phyloP scores from a whole-genome alignment of 2,113 vertebrate genomes.

The Corythaeola cristata region DNA sequence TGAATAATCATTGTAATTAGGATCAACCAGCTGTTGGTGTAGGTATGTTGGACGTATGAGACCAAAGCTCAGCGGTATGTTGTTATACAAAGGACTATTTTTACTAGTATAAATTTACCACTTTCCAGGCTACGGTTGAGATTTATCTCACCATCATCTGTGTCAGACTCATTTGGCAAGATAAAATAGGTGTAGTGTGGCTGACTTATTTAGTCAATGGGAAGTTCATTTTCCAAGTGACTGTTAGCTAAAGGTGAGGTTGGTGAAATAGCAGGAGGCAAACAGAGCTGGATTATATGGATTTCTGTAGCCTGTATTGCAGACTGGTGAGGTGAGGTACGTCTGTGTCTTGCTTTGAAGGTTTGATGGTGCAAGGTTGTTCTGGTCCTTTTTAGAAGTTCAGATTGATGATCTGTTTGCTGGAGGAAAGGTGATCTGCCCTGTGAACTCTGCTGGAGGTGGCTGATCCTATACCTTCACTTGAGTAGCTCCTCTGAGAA shows the following conservation, averaged over 20 bases:
- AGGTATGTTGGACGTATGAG: not conserved
- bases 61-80: not conserved
- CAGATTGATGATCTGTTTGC: not conserved
- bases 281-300: not conserved
- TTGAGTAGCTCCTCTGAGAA: not conserved
- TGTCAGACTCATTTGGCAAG: conserved; percentile 23
- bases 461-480: not conserved
- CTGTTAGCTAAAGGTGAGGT: conserved; percentile 65
- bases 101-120: not conserved
- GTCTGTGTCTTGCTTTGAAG: not conserved
- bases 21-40: not conserved
- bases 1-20: not conserved
- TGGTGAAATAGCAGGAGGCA: not conserved
- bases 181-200: not conserved
- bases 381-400: not conserved
- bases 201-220: conserved; percentile 18
- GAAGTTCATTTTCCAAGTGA: not conserved
- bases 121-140: not conserved
- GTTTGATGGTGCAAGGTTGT: not conserved
- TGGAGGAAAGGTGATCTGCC: not conserved
- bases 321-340: not conserved
- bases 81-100: not conserved
- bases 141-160: not conserved
- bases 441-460: not conserved
- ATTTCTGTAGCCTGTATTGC: not conserved